Conservation (phyloP, 2,113 vertebrate species). For the Apodemus speciosus region DNA sequence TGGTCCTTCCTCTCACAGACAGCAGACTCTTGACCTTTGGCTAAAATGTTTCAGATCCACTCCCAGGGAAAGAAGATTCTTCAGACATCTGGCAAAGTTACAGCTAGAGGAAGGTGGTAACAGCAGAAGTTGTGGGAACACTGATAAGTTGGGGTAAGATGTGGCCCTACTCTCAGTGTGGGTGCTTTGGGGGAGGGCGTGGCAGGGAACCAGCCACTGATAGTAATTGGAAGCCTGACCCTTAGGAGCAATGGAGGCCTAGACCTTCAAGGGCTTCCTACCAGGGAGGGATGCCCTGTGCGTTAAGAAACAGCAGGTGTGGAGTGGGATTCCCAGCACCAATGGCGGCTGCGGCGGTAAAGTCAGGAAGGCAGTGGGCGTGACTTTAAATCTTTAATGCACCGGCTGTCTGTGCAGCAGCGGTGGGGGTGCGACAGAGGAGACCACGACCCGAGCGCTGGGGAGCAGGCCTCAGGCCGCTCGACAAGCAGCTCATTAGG, state of each 20-base stretch:
- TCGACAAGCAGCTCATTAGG: conserved; percentile 78
- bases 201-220: neutral
- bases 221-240: neutral
- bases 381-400: conserved; percentile 80
- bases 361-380: conserved; percentile 66
- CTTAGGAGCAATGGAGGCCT: neutral
- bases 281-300: neutral
- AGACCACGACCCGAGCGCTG: conserved; percentile 64
- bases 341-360: conserved; percentile 34
- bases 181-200: neutral
- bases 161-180: neutral
- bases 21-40: neutral
- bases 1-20: neutral
- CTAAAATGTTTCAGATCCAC: conserved; percentile 37
- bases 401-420: conserved; percentile 71
- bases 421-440: conserved; percentile 64
- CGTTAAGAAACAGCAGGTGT: conserved; percentile 16
- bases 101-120: conserved; percentile 25
- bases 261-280: conserved; percentile 4
- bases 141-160: neutral
- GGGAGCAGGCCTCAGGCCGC: conserved; percentile 71
- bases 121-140: conserved; percentile 1
- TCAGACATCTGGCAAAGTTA: conserved; percentile 18
- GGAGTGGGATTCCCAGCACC: conserved; percentile 22
- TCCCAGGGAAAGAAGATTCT: conserved; percentile 41